Conservation (phyloP, 2,113 vertebrate genomes). For the Cyprinodon brontotheroides region DNA sequence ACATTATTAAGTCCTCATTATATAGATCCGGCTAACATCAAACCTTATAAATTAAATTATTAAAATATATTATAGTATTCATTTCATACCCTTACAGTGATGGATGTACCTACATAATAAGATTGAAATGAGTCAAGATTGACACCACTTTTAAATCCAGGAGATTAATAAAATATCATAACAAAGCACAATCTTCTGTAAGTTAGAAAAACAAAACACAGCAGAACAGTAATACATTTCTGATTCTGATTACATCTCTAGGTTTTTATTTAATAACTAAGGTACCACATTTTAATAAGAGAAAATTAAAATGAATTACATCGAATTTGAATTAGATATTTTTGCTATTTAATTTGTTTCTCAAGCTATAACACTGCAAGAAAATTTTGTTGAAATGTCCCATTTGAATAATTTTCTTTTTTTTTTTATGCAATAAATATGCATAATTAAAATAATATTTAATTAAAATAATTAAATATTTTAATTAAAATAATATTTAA, state of each 20-base stretch:
- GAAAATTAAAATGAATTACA: background rate
- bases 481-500: no score
- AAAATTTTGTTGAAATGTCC: background rate
- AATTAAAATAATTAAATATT: no score
- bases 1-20: background rate
- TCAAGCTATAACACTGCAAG: background rate
- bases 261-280: background rate
- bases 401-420: no score
- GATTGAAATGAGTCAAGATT: slow-evolving; percentile 13
- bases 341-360: background rate
- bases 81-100: slow-evolving; percentile 25
- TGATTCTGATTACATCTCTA: background rate
- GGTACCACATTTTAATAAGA: background rate
- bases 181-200: background rate
- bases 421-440: background rate
- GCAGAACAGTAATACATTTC: background rate
- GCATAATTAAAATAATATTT: no score
- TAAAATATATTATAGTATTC: slow-evolving; percentile 13
- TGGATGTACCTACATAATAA: slow-evolving; percentile 52
- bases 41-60: no score
- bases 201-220: background rate
- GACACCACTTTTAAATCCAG: slow-evolving; percentile 5
- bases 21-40: no score
- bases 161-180: slow-evolving; percentile 6
- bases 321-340: background rate